These are phyloP conservation scores for Linurgus olivaceus DNA, from an alignment of 2,797 vertebrate genomes.

Conservation along the genomic window DNA sequence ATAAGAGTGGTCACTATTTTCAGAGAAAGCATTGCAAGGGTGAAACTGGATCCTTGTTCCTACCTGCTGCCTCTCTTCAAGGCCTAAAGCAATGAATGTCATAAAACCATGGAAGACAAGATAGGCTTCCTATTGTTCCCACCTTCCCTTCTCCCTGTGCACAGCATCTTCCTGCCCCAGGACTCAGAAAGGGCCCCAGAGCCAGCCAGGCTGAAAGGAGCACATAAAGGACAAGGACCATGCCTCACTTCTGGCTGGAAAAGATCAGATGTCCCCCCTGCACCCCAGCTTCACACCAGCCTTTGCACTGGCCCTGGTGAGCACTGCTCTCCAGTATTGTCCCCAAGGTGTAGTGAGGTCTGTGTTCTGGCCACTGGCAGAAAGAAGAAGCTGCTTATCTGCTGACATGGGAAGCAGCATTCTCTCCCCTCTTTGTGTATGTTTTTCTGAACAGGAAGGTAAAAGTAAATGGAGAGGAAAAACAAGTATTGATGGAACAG, in stretches of 20 bases:
- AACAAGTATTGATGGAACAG: conserved; percentile 50
- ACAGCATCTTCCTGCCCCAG: background rate
- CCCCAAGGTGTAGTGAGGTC: background rate
- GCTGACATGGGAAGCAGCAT: background rate
- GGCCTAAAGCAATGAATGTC: background rate
- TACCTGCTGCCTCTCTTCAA: background rate
- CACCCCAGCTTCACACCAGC: background rate
- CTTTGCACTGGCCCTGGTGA: background rate
- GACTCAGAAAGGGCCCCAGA: background rate
- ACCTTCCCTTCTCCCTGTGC: background rate
- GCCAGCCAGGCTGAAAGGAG: background rate
- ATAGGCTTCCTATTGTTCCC: background rate
- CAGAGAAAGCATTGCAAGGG: background rate
- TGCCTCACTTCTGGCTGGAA: fast-evolving
- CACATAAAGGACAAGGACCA: background rate
- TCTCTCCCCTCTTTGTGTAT: background rate
- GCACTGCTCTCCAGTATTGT: background rate
- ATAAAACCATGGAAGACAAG: background rate
- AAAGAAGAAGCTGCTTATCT: background rate
- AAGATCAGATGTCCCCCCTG: background rate
- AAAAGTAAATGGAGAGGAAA: conserved; percentile 59
- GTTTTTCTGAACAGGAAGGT: background rate
- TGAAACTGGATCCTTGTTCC: background rate
- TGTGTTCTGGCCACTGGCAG: background rate
- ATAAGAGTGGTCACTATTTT: background rate